Percentiles rank a stretch among this genome's conserved stretches.
Conservation (phyloP, 2,113 vertebrate genomes). For the Pycnonotus jocosus region DNA sequence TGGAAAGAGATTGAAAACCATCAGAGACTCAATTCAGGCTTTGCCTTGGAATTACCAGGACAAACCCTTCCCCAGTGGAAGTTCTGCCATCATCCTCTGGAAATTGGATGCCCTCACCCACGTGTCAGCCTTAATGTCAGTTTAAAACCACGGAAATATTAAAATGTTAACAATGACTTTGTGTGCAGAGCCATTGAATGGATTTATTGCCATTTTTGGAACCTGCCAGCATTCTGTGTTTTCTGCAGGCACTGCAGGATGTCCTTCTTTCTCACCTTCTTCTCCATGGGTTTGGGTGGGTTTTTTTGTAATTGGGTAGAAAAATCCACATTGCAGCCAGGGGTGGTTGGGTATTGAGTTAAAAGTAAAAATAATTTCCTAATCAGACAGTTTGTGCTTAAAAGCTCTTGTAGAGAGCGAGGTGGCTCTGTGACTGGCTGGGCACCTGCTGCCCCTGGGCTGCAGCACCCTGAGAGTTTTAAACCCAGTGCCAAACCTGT, state of each 20-base stretch:
- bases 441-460: not conserved
- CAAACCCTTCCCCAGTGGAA: not conserved
- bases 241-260: not conserved
- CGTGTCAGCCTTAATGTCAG: not conserved
- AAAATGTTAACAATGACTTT: not conserved
- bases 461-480: not conserved
- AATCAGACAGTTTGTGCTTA: not conserved
- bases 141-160: not conserved
- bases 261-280: too few species aligned
- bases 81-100: not conserved
- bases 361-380: not conserved
- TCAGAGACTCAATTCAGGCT: not conserved
- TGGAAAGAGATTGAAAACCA: not conserved
- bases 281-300: too few species aligned
- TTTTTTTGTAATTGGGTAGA: too few species aligned
- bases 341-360: not conserved
- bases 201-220: not conserved
- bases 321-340: too few species aligned
- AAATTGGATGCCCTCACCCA: fast-evolving
- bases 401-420: not conserved
- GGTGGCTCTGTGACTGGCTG: not conserved
- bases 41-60: not conserved
- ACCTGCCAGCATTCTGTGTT: not conserved
- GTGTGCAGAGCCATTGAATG: not conserved
- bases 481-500: not conserved